Evolutionary conservation across 2,888 invertebrate genomes (phyloP), one percentile per base, ranked within the genome.

Genomic region (Globia sparganii): DNA sequence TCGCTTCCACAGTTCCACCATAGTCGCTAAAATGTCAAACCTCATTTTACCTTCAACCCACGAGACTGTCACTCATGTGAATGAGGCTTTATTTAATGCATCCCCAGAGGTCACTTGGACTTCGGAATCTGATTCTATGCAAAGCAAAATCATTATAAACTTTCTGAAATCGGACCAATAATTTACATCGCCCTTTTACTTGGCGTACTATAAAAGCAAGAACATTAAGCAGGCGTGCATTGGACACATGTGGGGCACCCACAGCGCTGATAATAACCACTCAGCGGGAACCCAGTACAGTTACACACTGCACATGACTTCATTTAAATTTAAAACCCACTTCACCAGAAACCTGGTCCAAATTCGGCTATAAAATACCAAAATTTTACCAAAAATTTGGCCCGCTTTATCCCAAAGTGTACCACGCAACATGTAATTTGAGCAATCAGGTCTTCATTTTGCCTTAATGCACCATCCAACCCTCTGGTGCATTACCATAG

Each of bases 401-500:
- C 13, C 68, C 46, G 9, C 13, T 65, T 72, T 72, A 71, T 49
- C 34, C 37, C 25, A 71, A 74, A 77, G 34, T n/a, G 31, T 37
- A 70, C 59, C 40, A 46, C n/a, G 75, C 49, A 58, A 70, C 40
- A 53, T 28, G 9, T 75, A 69, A 85, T 74, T 72, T 74, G 21
- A 59, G 58, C 68, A 70, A 70, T 81, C 61, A 69, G 58, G 66
- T 73, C 46, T 28, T 75, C 40, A 77, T 77, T 77, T 77, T 74
- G 43, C 56, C 13, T 25, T 81, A 85, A 81, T 74, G 62, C 56
- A 71, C 68, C 77, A 53, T 65, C 66, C 73, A 72, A 77, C 61
- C 78, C 83, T 79, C 40, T 28, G 64, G 79, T 81, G 72, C 81
- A 59, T 77, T 79, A 86, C 85, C 76, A 28, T 72, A 78, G 34